Evolutionary conservation across 2,797 vertebrate genomes (phyloP).

Genomic region (Meda fulgida): DNA sequence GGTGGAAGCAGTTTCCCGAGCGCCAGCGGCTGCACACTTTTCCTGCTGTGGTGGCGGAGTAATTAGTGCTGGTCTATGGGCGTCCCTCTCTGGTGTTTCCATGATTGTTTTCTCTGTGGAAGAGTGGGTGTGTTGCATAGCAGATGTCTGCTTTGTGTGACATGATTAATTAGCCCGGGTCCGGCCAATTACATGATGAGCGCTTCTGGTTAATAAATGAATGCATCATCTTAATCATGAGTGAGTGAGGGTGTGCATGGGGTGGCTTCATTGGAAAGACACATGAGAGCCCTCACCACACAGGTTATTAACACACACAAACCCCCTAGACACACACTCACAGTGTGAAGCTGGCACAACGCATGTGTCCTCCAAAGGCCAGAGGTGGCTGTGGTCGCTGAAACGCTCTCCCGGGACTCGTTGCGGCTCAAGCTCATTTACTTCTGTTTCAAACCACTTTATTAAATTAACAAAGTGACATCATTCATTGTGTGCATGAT

Average conservation of each 20-base stretch:
- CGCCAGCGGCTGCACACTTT: conserved; percentile 28
- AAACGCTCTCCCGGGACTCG: conserved; percentile 34
- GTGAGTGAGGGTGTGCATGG: background rate
- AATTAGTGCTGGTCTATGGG: conserved; percentile 36
- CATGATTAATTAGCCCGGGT: conserved; percentile 56
- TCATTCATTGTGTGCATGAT: conserved; percentile 32
- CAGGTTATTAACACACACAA: conserved; percentile 42
- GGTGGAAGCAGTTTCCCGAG: conserved; percentile 21
- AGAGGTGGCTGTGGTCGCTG: conserved; percentile 35
- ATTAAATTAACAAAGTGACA: conserved; percentile 54
- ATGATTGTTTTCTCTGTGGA: conserved; percentile 42
- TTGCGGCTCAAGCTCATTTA: conserved; percentile 11
- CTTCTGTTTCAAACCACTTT: conserved; percentile 46
- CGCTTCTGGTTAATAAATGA: conserved; percentile 57
- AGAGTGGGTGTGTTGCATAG: conserved; percentile 39
- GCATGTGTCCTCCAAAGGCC: background rate
- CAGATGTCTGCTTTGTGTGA: conserved; percentile 51
- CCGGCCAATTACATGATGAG: conserved; percentile 59
- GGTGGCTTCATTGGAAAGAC: background rate
- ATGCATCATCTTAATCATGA: conserved; percentile 54
- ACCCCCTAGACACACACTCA: conserved; percentile 39
- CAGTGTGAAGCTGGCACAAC: background rate
- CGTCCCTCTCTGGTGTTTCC: conserved; percentile 18
- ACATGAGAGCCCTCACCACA: conserved; percentile 34
- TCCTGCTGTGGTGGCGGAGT: conserved; percentile 20